Evolutionary conservation across 2,113 vertebrate species (phyloP), one percentile per base, ranked within the genome.

Genomic region (Machaerirhynchus nigripectus): DNA sequence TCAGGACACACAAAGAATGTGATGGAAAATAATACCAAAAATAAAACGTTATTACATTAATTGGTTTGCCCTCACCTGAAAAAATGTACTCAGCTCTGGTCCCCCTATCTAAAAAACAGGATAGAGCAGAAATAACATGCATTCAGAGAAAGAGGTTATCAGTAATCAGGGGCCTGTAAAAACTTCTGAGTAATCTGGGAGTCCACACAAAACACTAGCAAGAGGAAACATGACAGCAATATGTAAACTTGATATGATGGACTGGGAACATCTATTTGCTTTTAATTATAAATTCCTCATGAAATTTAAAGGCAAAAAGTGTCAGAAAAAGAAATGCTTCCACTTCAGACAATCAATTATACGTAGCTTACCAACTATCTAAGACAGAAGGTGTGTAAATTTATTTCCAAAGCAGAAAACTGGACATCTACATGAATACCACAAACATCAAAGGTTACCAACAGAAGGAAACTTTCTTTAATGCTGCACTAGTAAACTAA

Each of bases 21-120:
- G 33, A 95, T 70, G 35, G 68, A 87, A 95, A 95, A 63, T 67
- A 86, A 87, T 31, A 89, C 16, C 28, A 69, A 67, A 90, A 93
- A 55, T 49, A 92, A 85, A 76, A 76, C 10, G 18, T 19, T 78
- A 67, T 71, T 81, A 78, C 39, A 84, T 86, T 88, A 88, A 92
- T 33, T 77, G 42, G 37, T 74, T 92, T 94, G 63, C 92, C 89
- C 64, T 95, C 95, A 92, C 79, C 79, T 95, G 76, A 69, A 90
- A 96, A 95, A 93, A 40, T 75, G 52, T 84, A 92, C 91, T 92
- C 80, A 95, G 86, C 87, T 95, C 86, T 95, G 68, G 91, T 95
- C 55, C 89, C 77, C 86, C 86, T 91, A 89, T 89, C 91, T 90
- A 88, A 84, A 94, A 92, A 80, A 77, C 31, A 86, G 68, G 85